Evolutionary conservation across 1,140 invertebrate species (phyloP), one percentile per base, ranked within the genome.

Genomic region (Trachymyrmex septentrionalis): DNA sequence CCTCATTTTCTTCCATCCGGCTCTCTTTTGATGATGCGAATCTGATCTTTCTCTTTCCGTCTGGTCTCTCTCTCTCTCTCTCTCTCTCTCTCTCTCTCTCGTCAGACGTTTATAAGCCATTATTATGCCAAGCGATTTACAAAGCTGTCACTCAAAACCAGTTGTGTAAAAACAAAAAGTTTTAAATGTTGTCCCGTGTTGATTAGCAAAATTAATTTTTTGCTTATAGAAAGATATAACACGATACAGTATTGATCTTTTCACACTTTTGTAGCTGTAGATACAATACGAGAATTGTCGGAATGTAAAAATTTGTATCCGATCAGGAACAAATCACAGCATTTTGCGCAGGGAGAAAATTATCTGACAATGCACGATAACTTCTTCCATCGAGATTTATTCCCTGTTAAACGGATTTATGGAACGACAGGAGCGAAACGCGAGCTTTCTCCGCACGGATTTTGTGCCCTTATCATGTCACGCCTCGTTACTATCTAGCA

Each of bases 391-490:
- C 57, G 12, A 30, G 38, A 61, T n/a, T 61, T 84, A 84, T 55
- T 73, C 53, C 55, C n/a, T 38, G 69, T 84, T 84, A 84, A 84
- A 24, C 38, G 27, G 69, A 84, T 59, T 73, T 44, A 6, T 19
- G 30, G 59, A 38, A 27, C 61, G 38, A 78, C 75, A n/a, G 76
- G 27, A 78, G 72, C 34, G 66, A 34, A 71, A 71, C 30, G 27
- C n/a, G 48, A 72, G 78, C 48, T 81, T 59, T 57, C 50, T 57
- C 50, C 14, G 69, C 19, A 14, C 55, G 80, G 55, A 84, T 84
- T 84, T 84, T 75, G 69, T 44, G 24, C 69, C 69, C 69, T 84
- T 84, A 84, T 84, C 69, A 48, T 61, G 69, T 84, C 69, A 84
- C 55, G 69, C 38, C n/a, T 75, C 80, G 80, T 84, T 82, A 82